Percentiles rank a stretch among this genome's conserved stretches.
These are phyloP conservation scores for Verasper variegatus DNA, from an alignment of 2,113 vertebrate species.

Conservation along the genomic window DNA sequence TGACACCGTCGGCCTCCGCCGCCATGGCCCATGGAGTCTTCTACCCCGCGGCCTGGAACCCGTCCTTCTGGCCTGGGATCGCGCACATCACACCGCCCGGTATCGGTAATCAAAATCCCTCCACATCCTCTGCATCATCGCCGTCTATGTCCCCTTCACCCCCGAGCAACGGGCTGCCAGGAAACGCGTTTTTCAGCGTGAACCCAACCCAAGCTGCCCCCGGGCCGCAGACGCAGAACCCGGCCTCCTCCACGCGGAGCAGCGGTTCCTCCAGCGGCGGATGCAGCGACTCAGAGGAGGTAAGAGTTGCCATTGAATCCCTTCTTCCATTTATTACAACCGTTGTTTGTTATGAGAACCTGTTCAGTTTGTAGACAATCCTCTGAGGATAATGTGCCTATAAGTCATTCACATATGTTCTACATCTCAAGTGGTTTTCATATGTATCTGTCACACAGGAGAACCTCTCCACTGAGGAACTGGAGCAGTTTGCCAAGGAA, in stretches of 20 bases:
- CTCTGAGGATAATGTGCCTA: too few relatives aligned
- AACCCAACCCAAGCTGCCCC: conserved; percentile 34
- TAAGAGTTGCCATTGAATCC: conserved; percentile 39
- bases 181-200: conserved; percentile 69
- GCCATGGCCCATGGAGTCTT: conserved; percentile 76
- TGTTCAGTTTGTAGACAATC: too few relatives aligned
- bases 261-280: conserved; percentile 84
- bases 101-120: conserved; percentile 56
- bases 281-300: conserved; percentile 88
- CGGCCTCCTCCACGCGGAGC: conserved; percentile 69
- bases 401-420: too few relatives aligned
- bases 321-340: fast-evolving
- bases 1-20: conserved; percentile 54
- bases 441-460: conserved; percentile 69
- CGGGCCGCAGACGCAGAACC: conserved; percentile 57
- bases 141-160: conserved; percentile 79
- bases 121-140: conserved; percentile 73
- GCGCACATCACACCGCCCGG: conserved; percentile 68
- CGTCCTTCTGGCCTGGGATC: conserved; percentile 82
- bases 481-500: conserved; percentile 87
- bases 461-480: conserved; percentile 84
- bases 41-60: conserved; percentile 80
- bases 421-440: too few relatives aligned
- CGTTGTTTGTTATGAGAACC: not conserved
- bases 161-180: conserved; percentile 69